A percentile compares a stretch with the other conserved stretches of the same genome.
Conservation (phyloP, 2,113 vertebrate species). For the Solea senegalensis region DNA sequence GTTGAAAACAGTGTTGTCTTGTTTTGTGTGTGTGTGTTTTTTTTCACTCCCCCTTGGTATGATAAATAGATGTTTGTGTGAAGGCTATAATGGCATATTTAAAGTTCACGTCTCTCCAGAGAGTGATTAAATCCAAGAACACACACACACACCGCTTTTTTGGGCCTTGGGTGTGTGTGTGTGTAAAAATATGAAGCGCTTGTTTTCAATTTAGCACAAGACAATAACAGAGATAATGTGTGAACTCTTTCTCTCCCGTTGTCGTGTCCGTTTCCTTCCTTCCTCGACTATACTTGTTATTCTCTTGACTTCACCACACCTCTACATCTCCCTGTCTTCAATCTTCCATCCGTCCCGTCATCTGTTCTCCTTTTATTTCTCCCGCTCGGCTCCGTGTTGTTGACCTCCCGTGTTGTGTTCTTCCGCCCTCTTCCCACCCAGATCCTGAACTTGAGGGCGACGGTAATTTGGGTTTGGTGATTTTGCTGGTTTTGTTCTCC, state of each 20-base stretch:
- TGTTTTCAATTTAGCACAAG: not conserved
- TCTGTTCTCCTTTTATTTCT: not conserved
- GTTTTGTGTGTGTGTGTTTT: constrained; percentile 16
- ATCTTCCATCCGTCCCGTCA: not conserved
- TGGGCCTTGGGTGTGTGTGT: not conserved
- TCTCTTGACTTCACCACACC: not conserved
- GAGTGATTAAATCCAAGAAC: constrained; percentile 37
- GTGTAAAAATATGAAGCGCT: not conserved
- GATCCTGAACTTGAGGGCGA: constrained; percentile 50
- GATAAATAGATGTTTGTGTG: constrained; percentile 56
- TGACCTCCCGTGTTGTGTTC: constrained; percentile 18
- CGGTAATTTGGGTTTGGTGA: constrained; percentile 69
- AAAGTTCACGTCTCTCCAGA: constrained; percentile 47
- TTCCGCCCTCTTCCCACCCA: constrained; percentile 32
- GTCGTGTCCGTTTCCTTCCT: not conserved
- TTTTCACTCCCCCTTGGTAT: constrained; percentile 40
- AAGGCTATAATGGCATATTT: constrained; percentile 43
- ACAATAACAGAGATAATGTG: not conserved
- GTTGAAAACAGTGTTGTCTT: not conserved
- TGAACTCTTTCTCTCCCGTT: not conserved
- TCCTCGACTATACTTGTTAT: not conserved
- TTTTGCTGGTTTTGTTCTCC: constrained; percentile 78
- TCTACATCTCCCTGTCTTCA: not conserved
- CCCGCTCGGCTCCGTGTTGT: not conserved
- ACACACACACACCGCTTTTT: constrained; percentile 7